These are phyloP conservation scores for Tragopan temminckii DNA, from an alignment of 2,797 vertebrate genomes.

Conservation along the genomic window DNA sequence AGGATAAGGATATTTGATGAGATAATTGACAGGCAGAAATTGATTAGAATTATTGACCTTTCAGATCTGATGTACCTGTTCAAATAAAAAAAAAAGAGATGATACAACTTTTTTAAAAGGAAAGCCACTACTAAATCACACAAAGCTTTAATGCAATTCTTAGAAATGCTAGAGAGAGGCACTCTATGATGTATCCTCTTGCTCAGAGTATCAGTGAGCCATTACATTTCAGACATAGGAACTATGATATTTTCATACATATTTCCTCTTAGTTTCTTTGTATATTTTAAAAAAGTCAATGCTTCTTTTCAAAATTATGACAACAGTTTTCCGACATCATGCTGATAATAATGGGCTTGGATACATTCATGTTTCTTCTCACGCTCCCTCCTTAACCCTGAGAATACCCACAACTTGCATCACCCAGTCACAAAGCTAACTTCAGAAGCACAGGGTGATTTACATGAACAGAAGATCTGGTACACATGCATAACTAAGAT, in stretches of 20 bases:
- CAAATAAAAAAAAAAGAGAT: slow-evolving; percentile 31
- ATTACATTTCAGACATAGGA: not conserved
- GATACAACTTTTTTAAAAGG: slow-evolving; percentile 2
- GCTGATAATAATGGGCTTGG: not conserved
- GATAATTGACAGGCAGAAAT: slow-evolving; percentile 99
- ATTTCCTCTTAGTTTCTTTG: not conserved
- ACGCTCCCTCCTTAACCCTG: not conserved
- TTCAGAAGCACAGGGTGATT: slow-evolving; percentile 53
- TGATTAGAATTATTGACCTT: slow-evolving; percentile 98
- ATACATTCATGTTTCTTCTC: not conserved
- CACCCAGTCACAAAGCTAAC: not conserved
- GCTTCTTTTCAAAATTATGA: not conserved
- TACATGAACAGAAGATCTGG: slow-evolving; percentile 20
- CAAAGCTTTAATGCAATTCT: not conserved
- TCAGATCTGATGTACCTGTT: slow-evolving; percentile 97
- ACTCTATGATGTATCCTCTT: not conserved
- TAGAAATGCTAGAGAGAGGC: not conserved
- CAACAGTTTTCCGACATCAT: not conserved
- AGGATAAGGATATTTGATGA: slow-evolving; percentile 99
- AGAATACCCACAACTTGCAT: slow-evolving; percentile 37
- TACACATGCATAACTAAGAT: not conserved
- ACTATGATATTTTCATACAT: not conserved
- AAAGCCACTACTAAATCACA: not conserved
- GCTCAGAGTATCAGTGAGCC: not conserved
- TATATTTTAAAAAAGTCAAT: not conserved